phyloP scores from a whole-genome alignment of 2,888 invertebrate genomes.

The Conistra vaccinii region DNA sequence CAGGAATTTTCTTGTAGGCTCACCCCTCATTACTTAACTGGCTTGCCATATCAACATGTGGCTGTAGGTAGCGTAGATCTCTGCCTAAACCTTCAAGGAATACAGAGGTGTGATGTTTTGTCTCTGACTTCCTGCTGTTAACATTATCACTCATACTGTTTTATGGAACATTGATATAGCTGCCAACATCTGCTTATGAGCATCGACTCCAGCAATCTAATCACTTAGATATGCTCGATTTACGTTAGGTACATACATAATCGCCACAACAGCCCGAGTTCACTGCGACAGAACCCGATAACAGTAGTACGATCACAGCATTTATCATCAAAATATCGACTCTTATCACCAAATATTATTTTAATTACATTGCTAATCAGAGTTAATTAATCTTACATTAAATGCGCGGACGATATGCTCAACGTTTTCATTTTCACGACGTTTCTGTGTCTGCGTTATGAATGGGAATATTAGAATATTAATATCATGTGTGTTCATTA shows the following conservation, averaged over 20 bases:
- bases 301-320: constrained; percentile 8
- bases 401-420: constrained; percentile 37
- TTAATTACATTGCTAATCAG: constrained; percentile 54
- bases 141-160: not conserved
- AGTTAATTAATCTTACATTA: constrained; percentile 45
- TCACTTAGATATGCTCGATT: constrained; percentile 40
- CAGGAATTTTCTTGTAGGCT: not conserved
- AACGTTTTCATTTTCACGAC: not conserved
- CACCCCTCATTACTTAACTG: not conserved
- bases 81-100: not conserved
- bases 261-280: not conserved
- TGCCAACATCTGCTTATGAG: not conserved
- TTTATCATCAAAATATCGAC: constrained; percentile 54
- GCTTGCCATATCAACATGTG: not conserved
- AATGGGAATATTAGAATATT: constrained; percentile 41
- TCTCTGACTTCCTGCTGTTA: not conserved
- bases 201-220: constrained; percentile 31
- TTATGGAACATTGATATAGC: not conserved
- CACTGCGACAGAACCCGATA: constrained; percentile 25
- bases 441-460: constrained; percentile 35
- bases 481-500: constrained; percentile 36
- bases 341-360: constrained; percentile 46
- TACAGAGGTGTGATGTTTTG: not conserved
- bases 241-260: not conserved
- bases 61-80: not conserved